phyloP scores from a whole-genome alignment of 2,888 invertebrate species.

The Augiades crinisus region DNA sequence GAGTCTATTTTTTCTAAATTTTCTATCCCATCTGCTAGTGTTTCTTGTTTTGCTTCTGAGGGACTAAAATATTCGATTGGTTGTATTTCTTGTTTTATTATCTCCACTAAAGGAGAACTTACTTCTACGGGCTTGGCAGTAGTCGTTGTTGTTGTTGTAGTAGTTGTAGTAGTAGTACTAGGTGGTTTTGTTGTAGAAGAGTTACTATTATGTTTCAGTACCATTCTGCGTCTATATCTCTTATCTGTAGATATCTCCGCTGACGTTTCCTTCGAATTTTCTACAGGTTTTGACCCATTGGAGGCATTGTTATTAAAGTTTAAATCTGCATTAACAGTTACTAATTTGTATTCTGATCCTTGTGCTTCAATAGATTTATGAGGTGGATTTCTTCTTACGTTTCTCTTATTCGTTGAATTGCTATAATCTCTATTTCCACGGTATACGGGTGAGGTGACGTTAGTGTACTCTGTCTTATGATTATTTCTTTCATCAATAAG shows the following conservation, averaged over 20 bases:
- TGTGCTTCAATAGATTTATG: constrained; percentile 37
- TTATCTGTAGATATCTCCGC: constrained; percentile 48
- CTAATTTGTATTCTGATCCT: constrained; percentile 46
- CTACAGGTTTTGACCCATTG: constrained; percentile 10
- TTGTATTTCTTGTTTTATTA: constrained; percentile 57
- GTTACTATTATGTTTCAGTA: constrained; percentile 43
- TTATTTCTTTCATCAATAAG: constrained; percentile 60
- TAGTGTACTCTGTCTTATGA: constrained; percentile 42
- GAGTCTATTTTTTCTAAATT: constrained; percentile 46
- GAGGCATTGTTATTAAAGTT: constrained; percentile 44
- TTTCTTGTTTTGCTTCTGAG: constrained; percentile 48
- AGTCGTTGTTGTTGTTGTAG: constrained; percentile 31
- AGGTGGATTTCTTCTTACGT: constrained; percentile 34
- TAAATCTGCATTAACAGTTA: constrained; percentile 53
- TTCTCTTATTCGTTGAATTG: constrained; percentile 40
- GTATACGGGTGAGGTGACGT: constrained; percentile 59
- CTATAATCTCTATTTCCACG: constrained; percentile 58
- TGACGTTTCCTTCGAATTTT: constrained; percentile 32
- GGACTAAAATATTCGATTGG: constrained; percentile 44
- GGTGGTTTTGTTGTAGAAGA: constrained; percentile 38
- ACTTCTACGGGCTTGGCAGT: constrained; percentile 36
- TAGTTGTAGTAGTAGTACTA: constrained; percentile 31
- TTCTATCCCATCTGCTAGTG: constrained; percentile 57
- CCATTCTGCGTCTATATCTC: constrained; percentile 62
- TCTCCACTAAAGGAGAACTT: constrained; percentile 46